phyloP scores from a whole-genome alignment of 2,888 invertebrate species.

The Belgica antarctica region DNA sequence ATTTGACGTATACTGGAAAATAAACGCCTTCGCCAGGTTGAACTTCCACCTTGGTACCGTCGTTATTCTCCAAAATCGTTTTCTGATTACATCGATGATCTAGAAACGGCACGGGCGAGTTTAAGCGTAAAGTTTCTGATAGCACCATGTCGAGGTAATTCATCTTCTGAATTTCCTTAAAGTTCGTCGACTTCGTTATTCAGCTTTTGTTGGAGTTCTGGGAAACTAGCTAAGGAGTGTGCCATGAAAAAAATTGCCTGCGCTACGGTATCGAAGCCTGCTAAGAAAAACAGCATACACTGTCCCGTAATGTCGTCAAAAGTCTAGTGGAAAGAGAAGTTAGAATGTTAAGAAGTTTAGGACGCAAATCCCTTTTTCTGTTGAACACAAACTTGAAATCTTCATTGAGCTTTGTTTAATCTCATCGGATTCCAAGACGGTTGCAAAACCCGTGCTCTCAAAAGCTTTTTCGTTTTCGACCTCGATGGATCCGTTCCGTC shows the following conservation, averaged over 20 bases:
- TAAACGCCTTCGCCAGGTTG: neutral
- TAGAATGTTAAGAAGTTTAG: no score
- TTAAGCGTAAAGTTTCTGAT: neutral
- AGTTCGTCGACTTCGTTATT: neutral
- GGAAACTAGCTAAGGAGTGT: neutral
- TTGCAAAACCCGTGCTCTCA: neutral
- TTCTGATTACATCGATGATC: neutral
- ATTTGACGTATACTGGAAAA: no score
- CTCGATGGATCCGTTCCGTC: neutral
- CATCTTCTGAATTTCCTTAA: neutral
- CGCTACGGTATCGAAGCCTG: neutral
- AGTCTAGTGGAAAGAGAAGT: neutral
- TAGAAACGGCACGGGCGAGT: neutral
- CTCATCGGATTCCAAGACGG: neutral
- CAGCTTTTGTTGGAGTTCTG: neutral
- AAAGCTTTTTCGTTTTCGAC: neutral
- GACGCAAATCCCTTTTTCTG: neutral
- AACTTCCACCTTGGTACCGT: neutral
- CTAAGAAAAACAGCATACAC: neutral
- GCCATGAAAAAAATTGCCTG: neutral
- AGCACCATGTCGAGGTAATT: neutral
- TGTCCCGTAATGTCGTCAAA: neutral
- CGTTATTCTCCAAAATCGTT: neutral
- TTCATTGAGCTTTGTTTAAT: neutral
- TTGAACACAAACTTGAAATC: neutral